Base-by-base conservation (phyloP, 2,888 invertebrate genomes). In the Notodonta ziczac region DNA sequence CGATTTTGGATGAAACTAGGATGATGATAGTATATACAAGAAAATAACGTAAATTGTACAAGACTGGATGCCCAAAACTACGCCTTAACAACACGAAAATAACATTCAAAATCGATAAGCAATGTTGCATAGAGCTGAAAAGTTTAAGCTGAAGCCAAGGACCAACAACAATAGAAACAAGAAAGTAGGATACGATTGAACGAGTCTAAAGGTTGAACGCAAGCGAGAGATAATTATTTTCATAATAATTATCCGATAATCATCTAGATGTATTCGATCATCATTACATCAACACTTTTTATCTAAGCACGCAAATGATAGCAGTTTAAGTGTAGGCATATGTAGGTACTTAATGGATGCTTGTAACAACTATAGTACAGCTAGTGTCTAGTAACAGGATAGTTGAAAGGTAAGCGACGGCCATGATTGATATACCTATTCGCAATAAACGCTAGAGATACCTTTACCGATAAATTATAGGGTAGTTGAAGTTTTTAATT, bases 301-400 rank as follows among this genome's bases (percentile, higher is more conserved):
- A 13, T 46, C n/a, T 13, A 46, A 46, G 46, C n/a, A 46, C 46
- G 13, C 13, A 4, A 46, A 46, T n/a, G 44, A 46, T 46, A 13
- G 44, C 44, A 46, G 44, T 46, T 46, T 13, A 46, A n/a, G 46
- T n/a, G 46, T 46, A 46, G 46, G 46, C 46, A 46, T 46, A 42
- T 42, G 42, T 42, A 10, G 9, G 12, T 10, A 42, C 42, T 42
- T 10, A 12, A 42, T 12, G 42, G 42, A 35, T 35, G 35, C 35
- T 35, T 35, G 46, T n/a, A 46, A 4, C 5, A 46, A 46, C 46
- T 46, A n/a, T n/a, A 46, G 46, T 50, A 50, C 8, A 50, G 16
- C 16, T 16, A n/a, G 9, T 14, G 7, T 50, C 50, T 50, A 50
- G 16, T 50, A n/a, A 46, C 50, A 50, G 50, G 50, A 16, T 14